These are phyloP conservation scores for Branchinecta sandiegonensis DNA, from an alignment of 2,888 invertebrate species.

Conservation along the genomic window DNA sequence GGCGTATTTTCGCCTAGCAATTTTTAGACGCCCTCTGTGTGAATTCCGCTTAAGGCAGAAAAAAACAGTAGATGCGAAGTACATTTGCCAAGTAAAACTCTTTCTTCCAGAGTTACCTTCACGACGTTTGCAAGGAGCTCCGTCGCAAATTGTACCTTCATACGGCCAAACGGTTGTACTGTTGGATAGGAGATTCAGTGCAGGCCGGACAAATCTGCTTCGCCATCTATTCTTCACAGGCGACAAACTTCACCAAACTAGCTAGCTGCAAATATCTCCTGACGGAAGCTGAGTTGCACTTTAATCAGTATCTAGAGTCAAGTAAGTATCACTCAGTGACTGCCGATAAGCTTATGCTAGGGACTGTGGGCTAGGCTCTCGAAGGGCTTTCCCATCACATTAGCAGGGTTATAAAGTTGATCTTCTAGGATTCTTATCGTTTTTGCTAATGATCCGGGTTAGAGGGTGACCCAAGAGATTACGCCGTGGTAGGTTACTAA, in stretches of 20 bases:
- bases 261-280: background rate
- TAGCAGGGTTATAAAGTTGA: too few species aligned
- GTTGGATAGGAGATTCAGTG: conserved; percentile 6
- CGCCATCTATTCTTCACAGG: background rate
- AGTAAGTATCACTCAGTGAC: background rate
- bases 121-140: background rate
- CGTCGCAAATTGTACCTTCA: background rate
- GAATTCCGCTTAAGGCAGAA: too few species aligned
- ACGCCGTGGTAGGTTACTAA: too few species aligned
- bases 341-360: too few species aligned
- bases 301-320: background rate
- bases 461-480: too few species aligned
- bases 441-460: too few species aligned
- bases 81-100: background rate
- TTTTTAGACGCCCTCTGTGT: too few species aligned
- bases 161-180: conserved; percentile 1
- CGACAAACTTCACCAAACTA: background rate
- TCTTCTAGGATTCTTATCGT: too few species aligned
- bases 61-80: too few species aligned
- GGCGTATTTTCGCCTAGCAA: too few species aligned
- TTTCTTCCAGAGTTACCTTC: background rate
- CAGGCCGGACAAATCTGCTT: background rate
- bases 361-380: too few species aligned
- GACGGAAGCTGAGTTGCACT: background rate
- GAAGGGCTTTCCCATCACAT: too few species aligned